These are phyloP conservation scores for Sylvicapra grimmia DNA, from an alignment of 2,113 vertebrate genomes.

Conservation along the genomic window DNA sequence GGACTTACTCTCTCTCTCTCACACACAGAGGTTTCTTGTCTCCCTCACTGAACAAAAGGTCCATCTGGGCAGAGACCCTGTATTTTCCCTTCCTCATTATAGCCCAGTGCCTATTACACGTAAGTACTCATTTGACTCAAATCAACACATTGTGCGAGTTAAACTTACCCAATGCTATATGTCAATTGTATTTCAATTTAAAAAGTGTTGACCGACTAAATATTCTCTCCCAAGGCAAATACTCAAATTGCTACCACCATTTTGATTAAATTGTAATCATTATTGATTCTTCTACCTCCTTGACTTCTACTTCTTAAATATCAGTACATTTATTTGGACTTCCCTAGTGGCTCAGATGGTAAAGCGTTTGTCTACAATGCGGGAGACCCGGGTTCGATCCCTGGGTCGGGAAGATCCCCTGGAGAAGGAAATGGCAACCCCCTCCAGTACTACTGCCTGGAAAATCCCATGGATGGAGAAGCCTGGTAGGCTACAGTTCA, in stretches of 20 bases:
- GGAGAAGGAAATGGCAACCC: too few species aligned
- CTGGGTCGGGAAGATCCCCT: too few species aligned
- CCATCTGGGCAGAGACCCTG: background rate
- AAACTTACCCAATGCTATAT: background rate
- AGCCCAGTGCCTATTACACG: background rate
- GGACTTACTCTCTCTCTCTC: background rate
- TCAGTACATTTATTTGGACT: background rate
- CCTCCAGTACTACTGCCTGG: too few species aligned
- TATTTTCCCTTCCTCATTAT: background rate
- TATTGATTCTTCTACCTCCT: background rate
- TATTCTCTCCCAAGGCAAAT: background rate
- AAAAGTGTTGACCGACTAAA: background rate
- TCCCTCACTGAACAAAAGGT: background rate
- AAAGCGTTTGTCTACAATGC: too few species aligned
- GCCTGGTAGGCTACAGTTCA: too few species aligned
- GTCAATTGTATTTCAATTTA: background rate
- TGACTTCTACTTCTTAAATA: background rate
- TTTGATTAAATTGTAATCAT: background rate
- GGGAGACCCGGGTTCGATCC: too few species aligned
- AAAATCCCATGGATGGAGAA: too few species aligned
- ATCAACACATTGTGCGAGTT: background rate
- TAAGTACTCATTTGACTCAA: background rate
- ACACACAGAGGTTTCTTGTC: background rate
- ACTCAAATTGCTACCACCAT: background rate
- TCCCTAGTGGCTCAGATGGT: too few species aligned